These are phyloP conservation scores for Pyrgilauda ruficollis DNA, from an alignment of 2,113 vertebrate species.

Conservation along the genomic window DNA sequence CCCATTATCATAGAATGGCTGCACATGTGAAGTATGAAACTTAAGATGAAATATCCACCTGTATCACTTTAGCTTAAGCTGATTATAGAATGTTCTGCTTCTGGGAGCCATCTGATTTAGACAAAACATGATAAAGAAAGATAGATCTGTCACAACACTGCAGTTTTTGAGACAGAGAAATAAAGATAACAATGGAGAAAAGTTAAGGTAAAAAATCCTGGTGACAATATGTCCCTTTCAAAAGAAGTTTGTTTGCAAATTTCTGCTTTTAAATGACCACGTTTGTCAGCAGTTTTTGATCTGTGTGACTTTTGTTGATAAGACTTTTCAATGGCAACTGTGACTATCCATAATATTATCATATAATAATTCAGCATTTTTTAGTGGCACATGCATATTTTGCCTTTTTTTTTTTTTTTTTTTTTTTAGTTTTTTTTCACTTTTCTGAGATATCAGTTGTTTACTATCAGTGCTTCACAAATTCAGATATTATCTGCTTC, in stretches of 20 bases:
- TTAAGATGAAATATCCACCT: neutral
- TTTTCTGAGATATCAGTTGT: neutral
- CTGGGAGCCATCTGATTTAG: neutral
- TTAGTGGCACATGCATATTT: neutral
- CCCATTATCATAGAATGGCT: neutral
- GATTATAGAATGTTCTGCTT: neutral
- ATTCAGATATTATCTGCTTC: neutral
- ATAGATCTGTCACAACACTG: neutral
- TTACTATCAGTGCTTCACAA: neutral
- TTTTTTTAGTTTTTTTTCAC: neutral
- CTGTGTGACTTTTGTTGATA: neutral
- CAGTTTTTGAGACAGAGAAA: neutral
- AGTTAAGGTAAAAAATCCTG: neutral
- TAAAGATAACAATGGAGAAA: neutral
- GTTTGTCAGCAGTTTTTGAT: neutral
- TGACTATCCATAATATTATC: neutral
- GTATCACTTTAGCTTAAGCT: neutral
- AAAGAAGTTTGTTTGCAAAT: neutral
- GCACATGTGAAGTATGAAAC: neutral
- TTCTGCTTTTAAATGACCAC: neutral
- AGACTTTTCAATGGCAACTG: neutral
- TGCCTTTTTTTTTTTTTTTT: neutral
- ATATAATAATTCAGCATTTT: neutral
- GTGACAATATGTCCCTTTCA: neutral
- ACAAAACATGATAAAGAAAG: neutral